phyloP scores from a whole-genome alignment of 2,888 invertebrate species.

The Tolmerus cingulatus region DNA sequence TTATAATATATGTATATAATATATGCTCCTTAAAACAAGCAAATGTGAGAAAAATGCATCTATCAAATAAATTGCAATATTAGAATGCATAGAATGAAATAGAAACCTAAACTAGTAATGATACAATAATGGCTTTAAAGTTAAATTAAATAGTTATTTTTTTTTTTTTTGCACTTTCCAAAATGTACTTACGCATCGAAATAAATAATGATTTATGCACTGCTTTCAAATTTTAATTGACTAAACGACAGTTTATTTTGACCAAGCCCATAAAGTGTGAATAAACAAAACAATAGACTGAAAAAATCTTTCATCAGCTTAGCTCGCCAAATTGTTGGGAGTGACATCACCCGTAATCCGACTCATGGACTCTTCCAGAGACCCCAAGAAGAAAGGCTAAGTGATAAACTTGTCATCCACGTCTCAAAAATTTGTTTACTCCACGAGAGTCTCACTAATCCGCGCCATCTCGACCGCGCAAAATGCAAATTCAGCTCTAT shows the following conservation, averaged over 20 bases:
- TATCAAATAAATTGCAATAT: too few relatives aligned
- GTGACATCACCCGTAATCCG: background rate
- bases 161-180: too few relatives aligned
- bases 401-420: background rate
- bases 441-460: background rate
- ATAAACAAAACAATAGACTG: background rate
- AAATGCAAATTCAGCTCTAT: background rate
- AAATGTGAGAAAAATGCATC: too few relatives aligned
- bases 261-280: background rate
- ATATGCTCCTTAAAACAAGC: too few relatives aligned
- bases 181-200: background rate
- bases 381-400: background rate
- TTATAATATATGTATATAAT: too few relatives aligned
- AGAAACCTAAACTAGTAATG: too few relatives aligned
- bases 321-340: background rate
- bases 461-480: background rate
- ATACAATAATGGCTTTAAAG: too few relatives aligned
- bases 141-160: too few relatives aligned
- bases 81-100: too few relatives aligned
- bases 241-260: background rate
- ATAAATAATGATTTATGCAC: background rate
- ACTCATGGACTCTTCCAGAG: background rate
- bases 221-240: background rate
- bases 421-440: background rate
- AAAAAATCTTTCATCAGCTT: background rate